Evolutionary conservation across 2,888 invertebrate genomes (phyloP), one percentile per base, ranked within the genome.

Genomic region (Cyrtodaria siliqua): DNA sequence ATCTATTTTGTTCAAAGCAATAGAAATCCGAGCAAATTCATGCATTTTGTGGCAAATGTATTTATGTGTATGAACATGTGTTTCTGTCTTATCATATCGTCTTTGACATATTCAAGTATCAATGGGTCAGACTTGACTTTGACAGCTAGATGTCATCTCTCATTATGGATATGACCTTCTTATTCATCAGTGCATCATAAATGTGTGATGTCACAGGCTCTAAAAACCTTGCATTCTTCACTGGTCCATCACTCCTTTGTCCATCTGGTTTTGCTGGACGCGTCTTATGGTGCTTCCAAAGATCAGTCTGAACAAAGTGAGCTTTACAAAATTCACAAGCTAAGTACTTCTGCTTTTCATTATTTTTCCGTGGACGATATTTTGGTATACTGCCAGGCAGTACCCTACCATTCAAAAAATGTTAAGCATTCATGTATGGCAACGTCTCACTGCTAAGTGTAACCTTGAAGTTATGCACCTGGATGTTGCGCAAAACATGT

Each of bases 161-260:
- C 40, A 38, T 38, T 12, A 12, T 38, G 8, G 40, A 38, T 16
- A 38, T 12, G 23, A 38, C 16, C 16, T 38, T 38, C 16, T 8
- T 12, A 12, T 38, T 38, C n/a, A n/a, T n/a, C 40, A 38, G 8
- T 38, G 8, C 40, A 8, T 38, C 40, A 12, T 8, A 38, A 16
- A 6, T 9, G n/a, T 44, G 4, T 8, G 16, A 8, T 14, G 18
- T 50, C 16, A 53, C 53, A n/a, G 53, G 27, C 53, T n/a, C 27
- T n/a, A 53, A 18, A 8, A 53, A n/a, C 27, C 53, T 53, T 9
- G 53, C 24, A 27, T 53, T 53, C 18, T 53, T 53, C 2, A 53
- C 27, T 24, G 53, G 53, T 26, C 53, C 53, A 53, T 53, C 53
- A 53, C 53, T 24, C n/a, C n/a, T n/a, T n/a, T n/a, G n/a, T n/a